A percentile compares a stretch with the other conserved stretches of the same genome.
phyloP scores from a whole-genome alignment of 1,140 invertebrate genomes.

The Brachionus rotundiformis region DNA sequence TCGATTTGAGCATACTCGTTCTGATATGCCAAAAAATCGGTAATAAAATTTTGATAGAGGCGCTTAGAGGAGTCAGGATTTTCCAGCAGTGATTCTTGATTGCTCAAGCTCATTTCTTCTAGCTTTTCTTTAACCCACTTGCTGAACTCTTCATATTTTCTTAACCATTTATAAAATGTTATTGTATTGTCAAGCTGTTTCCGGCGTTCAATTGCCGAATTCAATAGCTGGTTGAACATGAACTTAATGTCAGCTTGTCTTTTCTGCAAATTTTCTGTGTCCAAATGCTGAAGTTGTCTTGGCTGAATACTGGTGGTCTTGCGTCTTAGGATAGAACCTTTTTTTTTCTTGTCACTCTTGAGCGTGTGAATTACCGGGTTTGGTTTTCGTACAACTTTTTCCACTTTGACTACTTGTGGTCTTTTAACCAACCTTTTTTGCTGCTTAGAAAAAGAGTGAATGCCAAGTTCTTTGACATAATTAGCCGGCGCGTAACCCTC shows the following conservation, averaged over 20 bases:
- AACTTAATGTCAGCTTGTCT: slow-evolving; percentile 77
- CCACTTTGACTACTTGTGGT: neutral
- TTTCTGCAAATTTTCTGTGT: slow-evolving; percentile 78
- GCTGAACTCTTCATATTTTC: slow-evolving; percentile 97
- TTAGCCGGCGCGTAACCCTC: slow-evolving; percentile 97
- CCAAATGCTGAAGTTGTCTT: slow-evolving; percentile 53
- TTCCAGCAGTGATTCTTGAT: slow-evolving; percentile 77
- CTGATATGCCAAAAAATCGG: slow-evolving; percentile 86
- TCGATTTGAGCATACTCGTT: slow-evolving; percentile 86
- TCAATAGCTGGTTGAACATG: slow-evolving; percentile 77
- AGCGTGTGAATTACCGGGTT: neutral
- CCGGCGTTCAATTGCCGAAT: slow-evolving; percentile 71
- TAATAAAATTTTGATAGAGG: slow-evolving; percentile 79
- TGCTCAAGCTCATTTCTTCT: slow-evolving; percentile 76
- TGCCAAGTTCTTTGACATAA: slow-evolving; percentile 89
- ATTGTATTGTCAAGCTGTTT: slow-evolving; percentile 76
- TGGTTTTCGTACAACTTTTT: neutral
- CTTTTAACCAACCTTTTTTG: slow-evolving; percentile 74
- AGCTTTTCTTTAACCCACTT: slow-evolving; percentile 91
- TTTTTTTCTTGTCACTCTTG: neutral
- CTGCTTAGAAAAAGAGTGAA: slow-evolving; percentile 57
- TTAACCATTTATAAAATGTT: slow-evolving; percentile 86
- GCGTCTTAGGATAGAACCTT: neutral
- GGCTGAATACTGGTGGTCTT: slow-evolving; percentile 52
- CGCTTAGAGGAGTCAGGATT: slow-evolving; percentile 89